Conservation (phyloP, 1,140 invertebrate genomes). For the Diplogasteroides magnus region DNA sequence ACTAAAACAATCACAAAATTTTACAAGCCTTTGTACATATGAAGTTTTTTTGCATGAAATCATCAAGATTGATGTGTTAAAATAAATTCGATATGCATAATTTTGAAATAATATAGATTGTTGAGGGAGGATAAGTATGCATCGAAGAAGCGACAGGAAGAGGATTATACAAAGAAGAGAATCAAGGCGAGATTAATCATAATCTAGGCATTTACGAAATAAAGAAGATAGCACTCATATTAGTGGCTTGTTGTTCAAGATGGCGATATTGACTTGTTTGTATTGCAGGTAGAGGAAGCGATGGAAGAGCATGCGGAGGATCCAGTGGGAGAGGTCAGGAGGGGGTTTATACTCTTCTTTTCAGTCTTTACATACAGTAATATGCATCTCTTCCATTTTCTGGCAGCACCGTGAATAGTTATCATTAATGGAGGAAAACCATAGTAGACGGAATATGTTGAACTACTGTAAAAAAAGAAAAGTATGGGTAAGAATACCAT, state of each 20-base stretch:
- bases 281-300: constrained; percentile 6
- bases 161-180: not conserved
- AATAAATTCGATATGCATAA: too few species aligned
- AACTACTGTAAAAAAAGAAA: too few species aligned
- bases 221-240: not conserved
- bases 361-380: not conserved
- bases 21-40: not conserved
- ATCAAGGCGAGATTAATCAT: not conserved
- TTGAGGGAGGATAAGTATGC: not conserved
- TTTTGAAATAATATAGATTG: too few species aligned
- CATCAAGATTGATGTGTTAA: not conserved
- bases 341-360: not conserved
- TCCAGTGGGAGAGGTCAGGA: constrained; percentile 8
- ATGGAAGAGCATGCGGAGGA: constrained; percentile 5
- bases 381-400: too few species aligned
- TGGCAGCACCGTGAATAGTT: too few species aligned
- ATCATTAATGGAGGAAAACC: too few species aligned
- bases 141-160: not conserved
- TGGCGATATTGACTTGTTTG: not conserved
- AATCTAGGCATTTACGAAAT: not conserved
- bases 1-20: constrained; percentile 4
- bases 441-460: too few species aligned
- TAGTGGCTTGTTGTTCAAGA: not conserved
- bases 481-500: not conserved
- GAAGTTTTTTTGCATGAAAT: not conserved